Percentiles rank a stretch among this genome's conserved stretches.
Evolutionary conservation across 1,140 invertebrate species (phyloP).

Genomic region (Mamestra configurata): DNA sequence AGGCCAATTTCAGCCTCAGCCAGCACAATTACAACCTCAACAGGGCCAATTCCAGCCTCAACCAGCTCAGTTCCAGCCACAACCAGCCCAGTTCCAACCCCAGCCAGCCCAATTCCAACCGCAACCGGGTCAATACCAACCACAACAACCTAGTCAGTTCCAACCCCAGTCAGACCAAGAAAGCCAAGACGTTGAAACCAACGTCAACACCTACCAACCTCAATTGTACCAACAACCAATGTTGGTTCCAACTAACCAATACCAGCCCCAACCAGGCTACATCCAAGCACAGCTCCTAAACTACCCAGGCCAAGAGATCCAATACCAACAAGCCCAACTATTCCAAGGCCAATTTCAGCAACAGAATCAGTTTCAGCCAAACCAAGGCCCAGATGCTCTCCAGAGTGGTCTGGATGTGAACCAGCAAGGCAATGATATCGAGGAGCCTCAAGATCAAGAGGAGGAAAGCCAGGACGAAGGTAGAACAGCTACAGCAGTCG

Average conservation of each 20-base stretch:
- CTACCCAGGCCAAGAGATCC: conserved; percentile 43
- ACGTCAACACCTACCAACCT: conserved; percentile 56
- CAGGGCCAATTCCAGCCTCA: conserved; percentile 56
- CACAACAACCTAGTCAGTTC: conserved; percentile 46
- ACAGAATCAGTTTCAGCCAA: conserved; percentile 55
- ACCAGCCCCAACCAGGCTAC: conserved; percentile 58
- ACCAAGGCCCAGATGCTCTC: conserved; percentile 72
- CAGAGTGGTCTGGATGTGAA: conserved; percentile 80
- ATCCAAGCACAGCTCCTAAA: conserved; percentile 53
- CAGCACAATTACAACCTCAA: conserved; percentile 51
- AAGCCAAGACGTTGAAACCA: conserved; percentile 36
- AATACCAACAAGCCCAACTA: conserved; percentile 41
- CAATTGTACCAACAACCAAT: conserved; percentile 54
- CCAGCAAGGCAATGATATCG: conserved; percentile 76
- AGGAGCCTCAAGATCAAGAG: conserved; percentile 64
- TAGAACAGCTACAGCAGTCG: conserved; percentile 71
- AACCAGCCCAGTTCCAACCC: conserved; percentile 54
- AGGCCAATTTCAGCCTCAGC: conserved; percentile 54
- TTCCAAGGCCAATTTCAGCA: conserved; percentile 63
- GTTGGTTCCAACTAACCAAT: conserved; percentile 50
- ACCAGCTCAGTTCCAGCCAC: conserved; percentile 51
- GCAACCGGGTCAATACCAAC: conserved; percentile 54
- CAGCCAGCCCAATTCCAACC: conserved; percentile 51
- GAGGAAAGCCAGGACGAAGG: conserved; percentile 67
- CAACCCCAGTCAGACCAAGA: conserved; percentile 58